These are phyloP conservation scores for Caenorhabditis inopinata DNA, from an alignment of 1,140 invertebrate genomes.

Conservation along the genomic window DNA sequence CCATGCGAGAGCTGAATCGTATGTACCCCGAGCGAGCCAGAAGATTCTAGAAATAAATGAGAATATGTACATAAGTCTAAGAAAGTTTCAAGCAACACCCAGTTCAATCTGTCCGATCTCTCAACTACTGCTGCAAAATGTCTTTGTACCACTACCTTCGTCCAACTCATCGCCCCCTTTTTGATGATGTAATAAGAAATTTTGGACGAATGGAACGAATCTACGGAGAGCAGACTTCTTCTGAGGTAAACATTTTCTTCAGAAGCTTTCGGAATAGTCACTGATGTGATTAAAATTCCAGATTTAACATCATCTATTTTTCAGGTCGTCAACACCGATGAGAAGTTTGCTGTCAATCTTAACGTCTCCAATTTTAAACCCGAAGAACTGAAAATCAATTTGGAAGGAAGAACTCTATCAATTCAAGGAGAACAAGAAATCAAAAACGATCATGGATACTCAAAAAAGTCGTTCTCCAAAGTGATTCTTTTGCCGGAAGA, in stretches of 20 bases:
- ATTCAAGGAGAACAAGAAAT: conserved; percentile 30
- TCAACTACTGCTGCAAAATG: neutral
- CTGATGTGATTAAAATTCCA: no score
- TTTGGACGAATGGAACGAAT: neutral
- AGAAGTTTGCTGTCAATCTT: conserved; percentile 2
- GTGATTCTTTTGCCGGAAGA: conserved; percentile 31
- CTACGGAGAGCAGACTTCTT: neutral
- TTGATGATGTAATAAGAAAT: neutral
- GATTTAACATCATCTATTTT: no score
- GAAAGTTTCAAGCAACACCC: neutral
- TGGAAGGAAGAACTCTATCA: conserved; percentile 5
- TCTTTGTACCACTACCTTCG: conserved; percentile 4
- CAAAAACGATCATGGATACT: conserved; percentile 11
- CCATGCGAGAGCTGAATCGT: neutral
- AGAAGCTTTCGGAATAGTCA: neutral
- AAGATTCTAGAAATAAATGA: neutral
- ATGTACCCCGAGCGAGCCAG: neutral
- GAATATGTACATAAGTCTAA: neutral
- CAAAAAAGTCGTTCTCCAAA: conserved; percentile 29
- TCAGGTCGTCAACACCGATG: conserved; percentile 2
- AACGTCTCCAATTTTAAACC: conserved; percentile 14
- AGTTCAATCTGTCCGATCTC: neutral
- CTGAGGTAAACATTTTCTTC: neutral
- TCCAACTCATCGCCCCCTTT: conserved; percentile 7
- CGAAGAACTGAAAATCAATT: conserved; percentile 24